Evolutionary conservation across 2,113 vertebrate species (phyloP), one percentile per base, ranked within the genome.

Genomic region (Peromyscus maniculatus): DNA sequence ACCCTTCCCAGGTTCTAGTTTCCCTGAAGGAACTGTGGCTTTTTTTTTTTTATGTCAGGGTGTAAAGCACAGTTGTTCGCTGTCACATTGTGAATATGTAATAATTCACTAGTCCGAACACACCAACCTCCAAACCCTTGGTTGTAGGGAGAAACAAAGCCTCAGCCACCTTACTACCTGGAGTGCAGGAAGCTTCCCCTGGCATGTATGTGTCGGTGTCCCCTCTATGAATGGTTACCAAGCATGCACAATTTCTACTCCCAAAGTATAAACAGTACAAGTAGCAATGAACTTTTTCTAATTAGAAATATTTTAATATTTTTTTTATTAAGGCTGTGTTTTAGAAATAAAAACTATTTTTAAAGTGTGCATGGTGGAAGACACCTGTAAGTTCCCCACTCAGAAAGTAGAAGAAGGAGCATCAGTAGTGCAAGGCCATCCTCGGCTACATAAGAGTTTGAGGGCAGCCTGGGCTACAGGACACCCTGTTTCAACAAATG

Each of bases 51-150:
- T 28, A 92, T 91, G 69, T 95, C 31, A 77, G 22, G 86, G 52
- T 96, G 19, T 97, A 67, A 96, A 96, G 83, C 66, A 75, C 15
- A 84, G 17, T 67, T 96, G 22, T 89, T 93, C 83, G 87, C 87
- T 93, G 31, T 71, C 91, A 55, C 67, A 57, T 84, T 94, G 62
- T 84, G 12, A 88, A 87, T 95, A 79, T 66, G 84, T 82, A 90
- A 79, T 87, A 92, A 90, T 93, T 96, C 89, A 66, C 43, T 89
- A 36, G 26, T 88, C 64, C 86, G 88, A 87, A 88, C 91, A 69
- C 28, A 52, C 75, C 71, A 92, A 77, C 52, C 43, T 94, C 66
- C 72, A 91, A 97, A 86, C 36, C 7, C 62, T 67, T 94, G 13
- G 72, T 79, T 89, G 26, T n/a, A 96, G 79, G 69, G 64, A 95